Percentiles rank a stretch among this genome's conserved stretches.
Conservation (phyloP, 2,113 vertebrate species). For the Thamnophis sirtalis region DNA sequence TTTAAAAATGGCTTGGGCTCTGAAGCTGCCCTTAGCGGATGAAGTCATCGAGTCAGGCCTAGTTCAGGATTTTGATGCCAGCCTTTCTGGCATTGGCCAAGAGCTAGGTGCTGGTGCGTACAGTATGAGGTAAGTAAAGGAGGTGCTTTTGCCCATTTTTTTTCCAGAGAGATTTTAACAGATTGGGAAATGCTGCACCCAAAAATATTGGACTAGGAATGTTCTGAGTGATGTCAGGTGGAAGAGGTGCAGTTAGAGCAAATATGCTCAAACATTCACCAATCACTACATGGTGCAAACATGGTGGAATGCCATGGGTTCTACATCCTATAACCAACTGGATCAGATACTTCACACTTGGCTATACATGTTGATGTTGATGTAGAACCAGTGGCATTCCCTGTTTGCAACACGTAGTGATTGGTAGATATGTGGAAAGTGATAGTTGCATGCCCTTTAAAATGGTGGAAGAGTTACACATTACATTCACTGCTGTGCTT, state of each 20-base stretch:
- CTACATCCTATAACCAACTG: not conserved
- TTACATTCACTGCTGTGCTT: not conserved
- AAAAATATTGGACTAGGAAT: not conserved
- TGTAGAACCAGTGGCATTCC: not conserved
- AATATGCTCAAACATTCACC: too few species aligned
- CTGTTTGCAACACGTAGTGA: not conserved
- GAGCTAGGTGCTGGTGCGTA: conserved; percentile 95
- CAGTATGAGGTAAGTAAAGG: conserved; percentile 93
- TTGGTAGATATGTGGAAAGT: not conserved
- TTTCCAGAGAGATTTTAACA: not conserved
- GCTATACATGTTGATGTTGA: not conserved
- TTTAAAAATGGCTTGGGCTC: conserved; percentile 88
- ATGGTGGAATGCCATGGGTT: not conserved
- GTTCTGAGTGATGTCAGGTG: not conserved
- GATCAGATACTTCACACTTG: not conserved
- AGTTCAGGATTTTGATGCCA: conserved; percentile 96
- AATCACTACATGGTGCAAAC: not conserved
- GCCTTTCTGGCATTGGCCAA: conserved; percentile 95
- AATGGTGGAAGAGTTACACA: not conserved
- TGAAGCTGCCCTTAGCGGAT: conserved; percentile 92
- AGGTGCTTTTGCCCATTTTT: accelerated
- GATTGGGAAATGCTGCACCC: not conserved
- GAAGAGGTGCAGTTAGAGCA: not conserved
- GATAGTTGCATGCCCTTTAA: not conserved
- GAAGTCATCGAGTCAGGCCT: conserved; percentile 97